A percentile compares a stretch with the other conserved stretches of the same genome.
These are phyloP conservation scores for Oreochromis mossambicus DNA, from an alignment of 2,797 vertebrate species.

Conservation along the genomic window DNA sequence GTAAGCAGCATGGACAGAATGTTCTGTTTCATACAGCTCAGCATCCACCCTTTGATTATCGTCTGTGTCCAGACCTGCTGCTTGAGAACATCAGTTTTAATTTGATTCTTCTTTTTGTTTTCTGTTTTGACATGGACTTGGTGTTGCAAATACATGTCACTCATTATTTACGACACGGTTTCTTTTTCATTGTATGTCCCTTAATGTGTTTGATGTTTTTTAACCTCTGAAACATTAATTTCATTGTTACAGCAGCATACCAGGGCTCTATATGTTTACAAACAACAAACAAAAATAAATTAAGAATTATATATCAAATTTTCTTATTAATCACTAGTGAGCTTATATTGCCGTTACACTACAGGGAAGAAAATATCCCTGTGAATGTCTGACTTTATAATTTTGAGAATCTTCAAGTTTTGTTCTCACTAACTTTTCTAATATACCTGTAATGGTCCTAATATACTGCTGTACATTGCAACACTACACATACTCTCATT, in stretches of 20 bases:
- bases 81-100: background rate
- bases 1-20: slow-evolving; percentile 47
- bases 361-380: background rate
- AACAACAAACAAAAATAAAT: background rate
- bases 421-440: background rate
- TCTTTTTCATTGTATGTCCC: background rate
- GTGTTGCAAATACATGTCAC: background rate
- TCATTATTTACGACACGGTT: background rate
- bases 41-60: background rate
- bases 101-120: background rate
- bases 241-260: background rate
- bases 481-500: no score
- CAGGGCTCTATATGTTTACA: background rate
- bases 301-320: background rate
- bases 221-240: background rate
- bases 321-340: background rate
- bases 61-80: background rate
- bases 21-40: slow-evolving; percentile 26
- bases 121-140: background rate
- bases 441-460: background rate
- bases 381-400: background rate
- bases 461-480: background rate
- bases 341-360: background rate
- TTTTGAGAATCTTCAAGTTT: background rate
- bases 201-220: background rate